Percentiles rank a stretch among this genome's conserved stretches.
Evolutionary conservation across 2,113 vertebrate genomes (phyloP).

Genomic region (Neodon shergylaensis): DNA sequence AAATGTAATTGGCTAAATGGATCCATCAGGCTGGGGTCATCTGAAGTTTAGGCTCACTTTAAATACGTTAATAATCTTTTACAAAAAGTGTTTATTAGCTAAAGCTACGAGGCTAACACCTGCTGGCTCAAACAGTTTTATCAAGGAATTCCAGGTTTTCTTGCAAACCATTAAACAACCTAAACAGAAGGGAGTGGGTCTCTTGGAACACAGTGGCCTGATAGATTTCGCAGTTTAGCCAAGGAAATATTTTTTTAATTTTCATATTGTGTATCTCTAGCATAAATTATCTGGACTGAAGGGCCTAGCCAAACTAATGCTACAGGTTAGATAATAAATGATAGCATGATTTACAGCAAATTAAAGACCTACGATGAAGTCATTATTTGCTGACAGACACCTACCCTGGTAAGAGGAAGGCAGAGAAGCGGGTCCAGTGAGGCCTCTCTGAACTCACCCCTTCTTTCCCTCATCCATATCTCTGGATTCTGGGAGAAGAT

Average conservation of each 20-base stretch:
- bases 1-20: constrained; percentile 20
- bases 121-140: constrained; percentile 64
- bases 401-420: constrained; percentile 76
- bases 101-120: constrained; percentile 76
- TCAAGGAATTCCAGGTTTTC: constrained; percentile 74
- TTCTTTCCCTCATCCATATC: constrained; percentile 64
- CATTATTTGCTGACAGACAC: constrained; percentile 77
- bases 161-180: constrained; percentile 75
- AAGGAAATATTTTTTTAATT: constrained; percentile 80
- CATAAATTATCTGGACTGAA: constrained; percentile 79
- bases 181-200: constrained; percentile 78
- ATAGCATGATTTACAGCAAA: constrained; percentile 72
- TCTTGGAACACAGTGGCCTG: constrained; percentile 77
- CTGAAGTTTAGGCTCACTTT: constrained; percentile 81
- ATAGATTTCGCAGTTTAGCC: constrained; percentile 77
- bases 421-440: constrained; percentile 73
- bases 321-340: constrained; percentile 79
- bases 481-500: constrained; percentile 68
- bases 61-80: constrained; percentile 81
- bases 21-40: constrained; percentile 78
- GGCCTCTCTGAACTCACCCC: constrained; percentile 69
- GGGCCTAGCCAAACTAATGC: constrained; percentile 76
- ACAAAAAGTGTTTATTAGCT: constrained; percentile 80
- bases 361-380: constrained; percentile 78
- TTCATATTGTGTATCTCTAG: constrained; percentile 79